Base-by-base conservation (phyloP, 2,797 vertebrate species). In the Sebastes baramenuke region DNA sequence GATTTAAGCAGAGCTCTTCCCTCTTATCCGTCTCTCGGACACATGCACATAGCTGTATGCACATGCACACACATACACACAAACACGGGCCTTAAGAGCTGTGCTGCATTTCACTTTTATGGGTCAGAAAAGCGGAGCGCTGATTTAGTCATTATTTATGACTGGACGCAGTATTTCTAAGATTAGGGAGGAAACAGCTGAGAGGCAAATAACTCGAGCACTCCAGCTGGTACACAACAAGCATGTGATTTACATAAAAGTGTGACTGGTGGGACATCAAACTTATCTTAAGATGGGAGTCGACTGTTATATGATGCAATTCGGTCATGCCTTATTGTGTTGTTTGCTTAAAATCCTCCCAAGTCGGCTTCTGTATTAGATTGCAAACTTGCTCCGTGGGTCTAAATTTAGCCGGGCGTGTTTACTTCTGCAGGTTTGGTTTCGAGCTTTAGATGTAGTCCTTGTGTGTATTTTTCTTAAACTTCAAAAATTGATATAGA, bases 141-240 rank as follows among this genome's bases (percentile, higher is more conserved):
- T 87, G 89, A 91, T 92, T 91, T 87, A 88, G 92, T 90, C 81
- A 85, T 94, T 95, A 93, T 93, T 93, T 88, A 94, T 93, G 88
- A 92, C 74, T 38, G 77, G 81, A 76, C 22, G 20, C 34, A 1
- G 68, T 73, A 30, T 88, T 89, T 75, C 76, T 86, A 55, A 86
- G 87, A 86, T 87, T 86, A 87, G 82, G 82, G 49, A 72, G 67
- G 38, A 76, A 86, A 80, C 52, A 14, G 69, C 46, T 18, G 38
- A 58, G 70, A 67, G 52, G 73, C 30, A 36, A 75, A 84, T 27
- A 75, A 80, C 42, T 72, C 20, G 10, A 72, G 29, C 72, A 2
- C 34, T 76, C 62, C 14, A 25, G 7, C 66, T 72, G 62, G 34
- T 42, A 70, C 76, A 87, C 59, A 77, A 22, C 14, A 49, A 72